Evolutionary conservation across 2,113 vertebrate genomes (phyloP).

Genomic region (Otolemur garnettii): DNA sequence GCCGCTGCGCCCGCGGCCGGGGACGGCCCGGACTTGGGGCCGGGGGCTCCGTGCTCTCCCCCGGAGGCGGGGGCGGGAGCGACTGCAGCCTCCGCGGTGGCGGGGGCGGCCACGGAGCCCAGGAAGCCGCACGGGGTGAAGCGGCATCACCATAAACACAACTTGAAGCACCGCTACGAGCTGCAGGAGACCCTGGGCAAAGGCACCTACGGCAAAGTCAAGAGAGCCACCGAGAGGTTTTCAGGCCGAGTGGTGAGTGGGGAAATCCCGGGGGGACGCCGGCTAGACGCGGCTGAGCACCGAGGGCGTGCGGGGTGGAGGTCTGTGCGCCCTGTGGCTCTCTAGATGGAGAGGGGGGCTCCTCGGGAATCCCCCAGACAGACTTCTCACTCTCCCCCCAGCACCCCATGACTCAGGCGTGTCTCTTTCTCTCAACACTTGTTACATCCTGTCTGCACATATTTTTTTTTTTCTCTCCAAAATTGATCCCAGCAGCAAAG

Average conservation of each 20-base stretch:
- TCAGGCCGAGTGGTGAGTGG: constrained; percentile 96
- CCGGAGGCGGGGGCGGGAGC: constrained; percentile 71
- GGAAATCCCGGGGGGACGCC: background rate
- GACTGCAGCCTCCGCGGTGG: constrained; percentile 18
- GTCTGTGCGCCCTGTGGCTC: background rate
- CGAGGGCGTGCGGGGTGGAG: background rate
- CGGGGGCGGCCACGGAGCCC: constrained; percentile 62
- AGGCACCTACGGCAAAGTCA: constrained; percentile 99
- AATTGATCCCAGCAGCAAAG: constrained; percentile 64
- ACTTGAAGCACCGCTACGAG: constrained; percentile 99
- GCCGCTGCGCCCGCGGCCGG: constrained; percentile 70
- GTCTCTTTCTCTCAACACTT: constrained; percentile 77
- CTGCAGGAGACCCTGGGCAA: constrained; percentile 97
- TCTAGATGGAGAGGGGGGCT: background rate
- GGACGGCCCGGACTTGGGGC: constrained; percentile 44
- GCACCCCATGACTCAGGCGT: constrained; percentile 70
- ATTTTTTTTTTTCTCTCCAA: constrained; percentile 55
- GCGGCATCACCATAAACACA: constrained; percentile 99
- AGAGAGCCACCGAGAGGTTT: constrained; percentile 96
- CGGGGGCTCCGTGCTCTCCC: constrained; percentile 52
- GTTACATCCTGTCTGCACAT: constrained; percentile 81
- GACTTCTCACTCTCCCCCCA: background rate
- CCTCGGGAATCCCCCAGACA: background rate
- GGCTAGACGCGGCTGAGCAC: background rate
- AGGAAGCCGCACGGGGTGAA: constrained; percentile 93